Conservation (phyloP, 2,113 vertebrate genomes). For the Benitochromis conjunctus region DNA sequence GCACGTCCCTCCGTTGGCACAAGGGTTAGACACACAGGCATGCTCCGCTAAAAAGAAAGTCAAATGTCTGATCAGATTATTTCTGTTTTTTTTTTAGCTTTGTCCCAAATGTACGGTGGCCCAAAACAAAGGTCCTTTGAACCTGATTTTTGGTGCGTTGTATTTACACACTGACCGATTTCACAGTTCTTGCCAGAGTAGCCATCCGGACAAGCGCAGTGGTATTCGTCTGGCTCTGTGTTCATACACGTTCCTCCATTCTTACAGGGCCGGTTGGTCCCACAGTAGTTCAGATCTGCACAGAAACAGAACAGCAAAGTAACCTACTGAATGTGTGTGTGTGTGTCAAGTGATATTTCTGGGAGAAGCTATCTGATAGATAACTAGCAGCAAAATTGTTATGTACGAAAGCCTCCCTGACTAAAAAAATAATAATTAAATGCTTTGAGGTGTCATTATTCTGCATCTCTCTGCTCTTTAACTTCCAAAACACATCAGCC, state of each 20-base stretch:
- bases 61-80: neutral
- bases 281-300: slow-evolving; percentile 95
- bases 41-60: slow-evolving; percentile 75
- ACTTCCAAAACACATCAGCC: neutral
- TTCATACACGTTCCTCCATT: slow-evolving; percentile 94
- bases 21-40: slow-evolving; percentile 92
- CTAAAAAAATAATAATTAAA: neutral
- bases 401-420: neutral
- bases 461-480: neutral
- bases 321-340: neutral
- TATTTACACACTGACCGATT: slow-evolving; percentile 73
- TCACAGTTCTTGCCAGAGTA: slow-evolving; percentile 94
- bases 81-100: neutral
- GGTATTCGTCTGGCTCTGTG: slow-evolving; percentile 87
- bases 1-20: slow-evolving; percentile 90
- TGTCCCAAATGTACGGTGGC: neutral
- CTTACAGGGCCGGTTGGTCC: slow-evolving; percentile 87
- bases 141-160: rapidly evolving
- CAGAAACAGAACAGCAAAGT: neutral
- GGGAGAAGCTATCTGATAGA: neutral
- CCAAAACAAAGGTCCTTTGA: neutral
- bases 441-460: neutral
- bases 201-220: slow-evolving; percentile 86
- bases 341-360: neutral
- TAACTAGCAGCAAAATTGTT: neutral